Evolutionary conservation across 2,113 vertebrate species (phyloP), one percentile per base, ranked within the genome.

Genomic region (Rhizomys pruinosus): DNA sequence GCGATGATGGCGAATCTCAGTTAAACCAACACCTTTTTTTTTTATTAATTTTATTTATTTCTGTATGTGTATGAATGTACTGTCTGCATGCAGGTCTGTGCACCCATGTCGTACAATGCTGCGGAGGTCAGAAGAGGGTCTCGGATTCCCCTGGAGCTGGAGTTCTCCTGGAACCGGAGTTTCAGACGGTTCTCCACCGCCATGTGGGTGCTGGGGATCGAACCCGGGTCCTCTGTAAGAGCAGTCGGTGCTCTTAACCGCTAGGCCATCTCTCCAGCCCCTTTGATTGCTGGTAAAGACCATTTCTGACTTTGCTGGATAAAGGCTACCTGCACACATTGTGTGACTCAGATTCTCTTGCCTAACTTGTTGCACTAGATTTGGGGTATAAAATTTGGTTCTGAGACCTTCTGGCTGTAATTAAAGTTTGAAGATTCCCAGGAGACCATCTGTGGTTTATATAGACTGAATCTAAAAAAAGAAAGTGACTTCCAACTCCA

Each of bases 361-460:
- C 37, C 39, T 74, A 73, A 27, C 47, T 88, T 91, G 37, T 66
- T 84, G 64, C 84, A 52, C 7, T 93, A 64, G 2, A 87, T 79
- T 77, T 91, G 73, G 39, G 27, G 17, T 91, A 42, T 88, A 29
- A 9, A 66, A 84, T 89, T 69, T 89, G 42, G 34, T 74, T 84
- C 90, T 59, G 27, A 73, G 57, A 90, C 16, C 59, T 71, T 7
- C 44, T 87, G 19, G 59, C 13, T 91, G 55, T 95, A 84, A 94
- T 95, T 91, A 95, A 94, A 94, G 68, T 89, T 90, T 84, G 59
- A 82, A 77, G 42, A 52, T 15, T 94, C 81, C 77, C 82, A 82
- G 34, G 77, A 95, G 68, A 94, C 68, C 0, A 0, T 42, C 27
- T 87, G 34, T 73, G 37, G 37, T 73, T 91, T 15, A 1, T 32